Evolutionary conservation across 2,113 vertebrate species (phyloP).

Genomic region (Microcebus murinus): DNA sequence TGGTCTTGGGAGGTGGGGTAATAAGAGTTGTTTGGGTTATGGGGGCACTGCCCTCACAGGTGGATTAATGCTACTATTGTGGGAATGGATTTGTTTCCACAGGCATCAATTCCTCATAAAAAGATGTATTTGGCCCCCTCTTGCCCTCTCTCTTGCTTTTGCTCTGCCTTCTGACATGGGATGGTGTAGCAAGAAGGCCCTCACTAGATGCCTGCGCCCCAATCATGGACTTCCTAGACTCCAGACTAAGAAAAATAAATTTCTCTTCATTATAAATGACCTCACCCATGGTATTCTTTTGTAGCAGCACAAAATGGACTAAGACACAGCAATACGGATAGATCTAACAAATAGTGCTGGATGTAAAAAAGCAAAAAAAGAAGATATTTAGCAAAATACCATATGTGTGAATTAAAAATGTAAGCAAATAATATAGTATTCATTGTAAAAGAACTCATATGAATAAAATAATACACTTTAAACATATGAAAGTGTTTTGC

Average conservation of each 20-base stretch:
- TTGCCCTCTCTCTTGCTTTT: not conserved
- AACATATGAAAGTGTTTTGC: not conserved
- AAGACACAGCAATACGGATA: not conserved
- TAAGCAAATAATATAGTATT: not conserved
- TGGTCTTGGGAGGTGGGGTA: not conserved
- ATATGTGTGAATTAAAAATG: not conserved
- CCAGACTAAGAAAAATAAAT: not conserved
- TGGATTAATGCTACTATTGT: not conserved
- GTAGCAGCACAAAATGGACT: not conserved
- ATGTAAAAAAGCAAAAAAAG: not conserved
- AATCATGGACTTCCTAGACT: not conserved
- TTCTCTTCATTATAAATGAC: slow-evolving; percentile 1
- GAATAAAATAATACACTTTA: slow-evolving; percentile 15
- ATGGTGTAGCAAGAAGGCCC: not conserved
- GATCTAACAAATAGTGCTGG: not conserved
- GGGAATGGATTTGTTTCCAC: not conserved
- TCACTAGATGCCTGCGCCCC: not conserved
- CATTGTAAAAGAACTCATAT: not conserved
- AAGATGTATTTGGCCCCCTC: not conserved
- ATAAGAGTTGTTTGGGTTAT: not conserved
- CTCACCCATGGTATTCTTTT: not conserved
- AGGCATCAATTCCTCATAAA: not conserved
- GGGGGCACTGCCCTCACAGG: not conserved
- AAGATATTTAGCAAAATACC: not conserved
- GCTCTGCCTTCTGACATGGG: not conserved